Base-by-base conservation (phyloP, 2,113 vertebrate genomes). In the Bujurquina vittata region DNA sequence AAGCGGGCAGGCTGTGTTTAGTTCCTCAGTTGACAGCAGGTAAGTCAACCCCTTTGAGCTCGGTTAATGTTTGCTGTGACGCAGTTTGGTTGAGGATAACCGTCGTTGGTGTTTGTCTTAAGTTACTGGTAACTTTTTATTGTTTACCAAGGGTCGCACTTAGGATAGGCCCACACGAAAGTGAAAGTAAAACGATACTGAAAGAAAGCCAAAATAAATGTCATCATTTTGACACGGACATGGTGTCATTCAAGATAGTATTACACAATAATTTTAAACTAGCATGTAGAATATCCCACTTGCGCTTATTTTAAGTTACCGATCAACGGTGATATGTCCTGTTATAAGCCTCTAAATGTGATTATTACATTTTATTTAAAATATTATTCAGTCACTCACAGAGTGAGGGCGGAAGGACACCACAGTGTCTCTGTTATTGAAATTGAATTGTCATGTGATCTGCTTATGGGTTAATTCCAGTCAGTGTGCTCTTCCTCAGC, bases 121-220 rank as follows among this genome's bases (percentile, higher is more conserved):
- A 80, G 60, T 88, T 74, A 7, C 15, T 62, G 67, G 10, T 29
- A 91, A 92, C 80, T 92, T 93, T 86, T 83, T 58, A 14, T 26
- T 79, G 69, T 85, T 88, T 81, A 43, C 40, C 20, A 2, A 15
- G 57, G 81, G 87, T 77, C 49, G 1, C 6, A 0, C 37, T 4
- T 26, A 9, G 55, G 77, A 60, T 10, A 56, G 84, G 84, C 85
- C 87, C 73, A 23, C 40, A 7, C 1, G 18, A 57, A 89, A 91
- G 18, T 20, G 86, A 92, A 92, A 91, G 55, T 84, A 52, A 59
- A 57, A 29, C 5, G 18, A 5, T 7, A 18, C 10, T 0, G 33
- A 20, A 3, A 8, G 1, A 40, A 26, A 5, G 12, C 2, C 2
- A 29, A 10, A 52, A 33, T 5, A 18, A 17, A 57, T 17, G 2